Percentiles rank a stretch among this genome's conserved stretches.
phyloP scores from a whole-genome alignment of 2,888 invertebrate genomes.

The Erebia aethiops region DNA sequence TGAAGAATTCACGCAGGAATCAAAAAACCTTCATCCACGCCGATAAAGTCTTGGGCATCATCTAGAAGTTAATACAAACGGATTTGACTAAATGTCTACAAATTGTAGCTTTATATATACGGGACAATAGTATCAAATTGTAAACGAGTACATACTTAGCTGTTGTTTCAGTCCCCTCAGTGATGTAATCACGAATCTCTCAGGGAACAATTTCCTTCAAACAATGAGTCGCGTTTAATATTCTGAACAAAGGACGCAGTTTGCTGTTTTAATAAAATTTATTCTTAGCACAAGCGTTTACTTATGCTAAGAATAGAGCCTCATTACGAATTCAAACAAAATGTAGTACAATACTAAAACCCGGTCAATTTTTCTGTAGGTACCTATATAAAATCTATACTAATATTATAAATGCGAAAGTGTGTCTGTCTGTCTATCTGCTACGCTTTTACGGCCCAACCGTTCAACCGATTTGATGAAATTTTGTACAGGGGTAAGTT shows the following conservation, averaged over 20 bases:
- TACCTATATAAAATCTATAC: no score
- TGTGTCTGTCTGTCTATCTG: no score
- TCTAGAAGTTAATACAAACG: not conserved
- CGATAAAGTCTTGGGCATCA: no score
- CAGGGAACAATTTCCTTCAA: slow-evolving; percentile 18
- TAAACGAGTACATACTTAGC: slow-evolving; percentile 7
- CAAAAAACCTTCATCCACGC: no score
- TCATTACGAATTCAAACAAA: not conserved
- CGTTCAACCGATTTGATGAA: no score
- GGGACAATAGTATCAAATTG: not conserved
- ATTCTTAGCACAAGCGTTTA: slow-evolving; percentile 17
- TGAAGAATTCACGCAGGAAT: no score
- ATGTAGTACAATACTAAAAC: not conserved
- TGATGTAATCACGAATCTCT: slow-evolving; percentile 22
- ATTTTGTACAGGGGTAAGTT: no score
- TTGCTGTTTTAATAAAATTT: slow-evolving; percentile 23
- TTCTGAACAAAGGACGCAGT: slow-evolving; percentile 20
- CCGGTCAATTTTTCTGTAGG: no score
- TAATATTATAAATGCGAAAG: no score
- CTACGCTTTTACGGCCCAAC: no score
- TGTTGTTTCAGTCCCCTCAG: slow-evolving; percentile 12
- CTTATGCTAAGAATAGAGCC: slow-evolving; percentile 8
- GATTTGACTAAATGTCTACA: not conserved
- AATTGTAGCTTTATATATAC: not conserved
- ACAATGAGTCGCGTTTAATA: slow-evolving; percentile 24